Percentiles rank a stretch among this genome's conserved stretches.
These are phyloP conservation scores for Rafetus swinhoei DNA, from an alignment of 2,113 vertebrate species.

Conservation along the genomic window DNA sequence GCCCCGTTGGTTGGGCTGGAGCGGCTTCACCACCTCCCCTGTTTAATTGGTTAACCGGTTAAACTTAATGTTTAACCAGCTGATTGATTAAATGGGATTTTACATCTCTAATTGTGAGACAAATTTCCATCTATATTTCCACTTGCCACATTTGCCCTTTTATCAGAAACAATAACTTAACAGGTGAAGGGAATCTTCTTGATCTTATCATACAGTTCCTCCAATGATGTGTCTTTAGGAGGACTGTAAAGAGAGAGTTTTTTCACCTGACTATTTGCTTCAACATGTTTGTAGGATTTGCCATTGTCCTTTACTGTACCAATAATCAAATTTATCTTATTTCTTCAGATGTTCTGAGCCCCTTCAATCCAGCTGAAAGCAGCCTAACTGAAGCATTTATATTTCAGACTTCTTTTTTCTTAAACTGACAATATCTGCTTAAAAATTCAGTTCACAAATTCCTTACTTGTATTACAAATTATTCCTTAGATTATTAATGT, in stretches of 20 bases:
- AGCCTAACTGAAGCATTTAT: not conserved
- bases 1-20: too few species aligned
- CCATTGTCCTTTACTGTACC: not conserved
- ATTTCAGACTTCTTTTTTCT: not conserved
- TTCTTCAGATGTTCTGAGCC: not conserved
- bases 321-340: conserved; percentile 28
- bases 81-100: too few species aligned
- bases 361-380: not conserved
- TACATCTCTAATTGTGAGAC: not conserved
- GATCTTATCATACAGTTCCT: conserved; percentile 35
- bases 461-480: not conserved
- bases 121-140: conserved; percentile 14
- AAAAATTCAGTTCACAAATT: not conserved
- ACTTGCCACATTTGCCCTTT: not conserved
- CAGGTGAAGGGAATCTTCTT: conserved; percentile 21
- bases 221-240: not conserved
- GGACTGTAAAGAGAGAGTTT: not conserved
- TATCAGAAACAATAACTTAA: conserved; percentile 20
- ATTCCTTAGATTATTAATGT: not conserved
- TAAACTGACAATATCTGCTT: not conserved
- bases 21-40: too few species aligned
- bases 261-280: not conserved
- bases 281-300: not conserved
- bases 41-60: too few species aligned
- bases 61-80: too few species aligned